Percentiles rank a stretch among this genome's conserved stretches.
phyloP scores from a whole-genome alignment of 1,140 invertebrate genomes.

The Pantala flavescens region DNA sequence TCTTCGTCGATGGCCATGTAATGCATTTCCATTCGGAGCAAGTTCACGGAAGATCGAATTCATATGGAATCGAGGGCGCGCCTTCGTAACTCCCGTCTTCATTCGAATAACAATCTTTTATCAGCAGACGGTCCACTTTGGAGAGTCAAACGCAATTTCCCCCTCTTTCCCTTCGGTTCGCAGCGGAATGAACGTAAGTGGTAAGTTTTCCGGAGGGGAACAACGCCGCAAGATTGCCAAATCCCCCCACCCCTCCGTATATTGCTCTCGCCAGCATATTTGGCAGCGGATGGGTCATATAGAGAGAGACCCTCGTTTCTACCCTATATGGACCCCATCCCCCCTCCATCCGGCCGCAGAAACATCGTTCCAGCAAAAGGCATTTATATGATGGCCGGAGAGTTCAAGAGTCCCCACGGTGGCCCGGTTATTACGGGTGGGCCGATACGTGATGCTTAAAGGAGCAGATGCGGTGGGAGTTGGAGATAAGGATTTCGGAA shows the following conservation, averaged over 20 bases:
- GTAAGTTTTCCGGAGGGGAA: too few relatives aligned
- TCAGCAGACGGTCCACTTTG: too few relatives aligned
- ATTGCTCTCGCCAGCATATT: constrained; percentile 5
- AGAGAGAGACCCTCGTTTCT: neutral
- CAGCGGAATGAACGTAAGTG: too few relatives aligned
- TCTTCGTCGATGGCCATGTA: too few relatives aligned
- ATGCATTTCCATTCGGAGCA: too few relatives aligned
- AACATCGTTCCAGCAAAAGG: neutral
- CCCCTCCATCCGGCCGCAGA: neutral
- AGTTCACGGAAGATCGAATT: too few relatives aligned
- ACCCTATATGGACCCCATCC: neutral
- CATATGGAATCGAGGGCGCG: too few relatives aligned
- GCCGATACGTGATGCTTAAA: neutral
- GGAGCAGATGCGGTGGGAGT: neutral
- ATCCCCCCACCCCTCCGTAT: neutral
- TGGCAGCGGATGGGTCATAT: constrained; percentile 3
- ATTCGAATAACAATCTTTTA: too few relatives aligned
- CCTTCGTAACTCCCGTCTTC: too few relatives aligned
- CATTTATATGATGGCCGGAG: neutral
- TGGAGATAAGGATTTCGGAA: neutral
- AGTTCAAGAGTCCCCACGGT: neutral
- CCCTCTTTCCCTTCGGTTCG: too few relatives aligned
- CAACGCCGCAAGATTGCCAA: neutral
- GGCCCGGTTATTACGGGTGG: neutral
- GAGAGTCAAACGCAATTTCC: too few relatives aligned